Base-by-base conservation (phyloP, 2,888 invertebrate species). In the Phymatocera aterrima region DNA sequence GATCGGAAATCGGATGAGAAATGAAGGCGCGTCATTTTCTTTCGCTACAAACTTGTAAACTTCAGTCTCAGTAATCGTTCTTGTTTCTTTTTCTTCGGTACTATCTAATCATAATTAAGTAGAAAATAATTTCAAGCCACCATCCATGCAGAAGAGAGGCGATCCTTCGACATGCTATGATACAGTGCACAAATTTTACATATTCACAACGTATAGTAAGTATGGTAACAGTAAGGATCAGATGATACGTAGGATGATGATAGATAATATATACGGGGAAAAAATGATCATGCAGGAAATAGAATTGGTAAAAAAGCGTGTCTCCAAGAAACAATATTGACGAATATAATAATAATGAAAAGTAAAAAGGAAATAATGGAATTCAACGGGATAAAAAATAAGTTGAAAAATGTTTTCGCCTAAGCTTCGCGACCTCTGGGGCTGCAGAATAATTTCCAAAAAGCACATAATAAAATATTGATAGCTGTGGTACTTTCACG, bases 261-360 rank as follows among this genome's bases (percentile, higher is more conserved):
- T 64, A 6, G 6, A 64, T 15, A 60, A n/a, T 18, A n/a, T 18
- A 18, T 61, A 34, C 15, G 60, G 1, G 34, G 61, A 64, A 15
- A 18, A 18, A 37, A 18, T 37, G 18, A 64, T 51, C 72, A 34
- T 72, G 72, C 72, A 51, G 72, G 72, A 10, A 51, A 34, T 12
- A 34, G 34, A 72, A 34, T 51, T 15, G 48, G 72, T 48, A 48
- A 51, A 72, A 51, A 72, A 72, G 24, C 24, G 40, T 68, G 68
- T 43, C 24, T 8, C n/a, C 28, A 51, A 15, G 18, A 34, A 70
- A 3, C n/a, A 48, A 18, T 43, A 31, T 31, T 28, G 24, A 15
- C 10, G 34, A 64, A 5, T n/a, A 37, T 64, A 37, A 34, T 40
- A 21, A 64, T 18, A 40, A 34, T 37, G 18, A 21, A 65, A 1